phyloP scores from a whole-genome alignment of 2,797 vertebrate genomes.

The Sus cebifrons region DNA sequence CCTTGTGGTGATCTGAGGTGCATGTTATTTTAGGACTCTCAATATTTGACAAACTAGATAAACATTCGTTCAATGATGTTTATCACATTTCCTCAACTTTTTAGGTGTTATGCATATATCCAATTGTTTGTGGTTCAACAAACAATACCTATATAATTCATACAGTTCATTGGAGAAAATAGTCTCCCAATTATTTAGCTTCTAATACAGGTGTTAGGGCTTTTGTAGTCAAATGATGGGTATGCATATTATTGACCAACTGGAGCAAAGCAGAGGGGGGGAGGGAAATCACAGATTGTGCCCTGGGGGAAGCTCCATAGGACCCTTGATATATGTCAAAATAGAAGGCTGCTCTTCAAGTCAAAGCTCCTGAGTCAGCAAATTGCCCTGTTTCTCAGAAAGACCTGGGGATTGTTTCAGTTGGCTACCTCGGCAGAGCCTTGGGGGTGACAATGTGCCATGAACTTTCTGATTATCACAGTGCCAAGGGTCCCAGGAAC shows the following conservation, averaged over 20 bases:
- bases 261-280: not conserved
- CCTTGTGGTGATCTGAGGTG: not conserved
- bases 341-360: too few relatives aligned
- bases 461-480: not conserved
- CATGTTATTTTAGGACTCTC: not conserved
- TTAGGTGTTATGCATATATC: not conserved
- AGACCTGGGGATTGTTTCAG: not conserved
- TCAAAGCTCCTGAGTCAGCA: not conserved
- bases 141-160: not conserved
- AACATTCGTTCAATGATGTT: not conserved
- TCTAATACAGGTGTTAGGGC: not conserved
- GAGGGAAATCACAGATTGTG: not conserved
- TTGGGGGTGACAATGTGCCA: not conserved
- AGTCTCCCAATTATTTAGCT: not conserved
- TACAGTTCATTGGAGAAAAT: not conserved
- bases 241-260: not conserved
- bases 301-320: not conserved
- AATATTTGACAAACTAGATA: not conserved
- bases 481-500: not conserved
- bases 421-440: not conserved
- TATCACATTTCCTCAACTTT: not conserved
- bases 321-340: not conserved
- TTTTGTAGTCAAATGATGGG: not conserved
- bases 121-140: not conserved
- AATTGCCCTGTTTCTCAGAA: not conserved